Evolutionary conservation across 2,797 vertebrate species (phyloP).

Genomic region (Meriones psammophilus): DNA sequence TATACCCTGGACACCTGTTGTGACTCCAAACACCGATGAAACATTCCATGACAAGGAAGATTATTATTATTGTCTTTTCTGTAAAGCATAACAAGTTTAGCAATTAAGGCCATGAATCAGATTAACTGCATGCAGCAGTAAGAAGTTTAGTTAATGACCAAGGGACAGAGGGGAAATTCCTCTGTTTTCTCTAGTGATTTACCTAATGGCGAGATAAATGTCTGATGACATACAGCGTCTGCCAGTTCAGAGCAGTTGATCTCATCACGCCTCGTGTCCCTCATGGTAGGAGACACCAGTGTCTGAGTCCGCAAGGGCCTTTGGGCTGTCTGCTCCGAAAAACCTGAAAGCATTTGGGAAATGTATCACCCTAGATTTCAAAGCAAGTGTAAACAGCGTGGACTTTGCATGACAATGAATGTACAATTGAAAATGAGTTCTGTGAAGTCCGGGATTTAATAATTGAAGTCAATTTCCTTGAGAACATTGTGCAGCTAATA

Average conservation of each 20-base stretch:
- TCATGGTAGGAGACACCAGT: not conserved
- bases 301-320: not conserved
- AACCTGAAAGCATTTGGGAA: not conserved
- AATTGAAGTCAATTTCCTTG: slow-evolving; percentile 4
- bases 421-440: not conserved
- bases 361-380: not conserved
- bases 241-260: slow-evolving; percentile 39
- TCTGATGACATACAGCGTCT: slow-evolving; percentile 62
- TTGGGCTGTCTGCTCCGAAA: slow-evolving; percentile 34
- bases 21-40: slow-evolving; percentile 41
- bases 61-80: slow-evolving; percentile 74
- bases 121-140: slow-evolving; percentile 82
- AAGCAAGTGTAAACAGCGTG: not conserved
- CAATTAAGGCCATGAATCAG: slow-evolving; percentile 84
- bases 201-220: slow-evolving; percentile 83
- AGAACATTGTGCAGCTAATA: not conserved
- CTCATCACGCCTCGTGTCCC: not conserved
- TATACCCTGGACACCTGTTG: slow-evolving; percentile 51
- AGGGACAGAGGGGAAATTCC: slow-evolving; percentile 83
- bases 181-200: slow-evolving; percentile 84
- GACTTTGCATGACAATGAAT: not conserved
- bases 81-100: slow-evolving; percentile 80
- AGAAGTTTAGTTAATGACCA: slow-evolving; percentile 78
- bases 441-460: not conserved
- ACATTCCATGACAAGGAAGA: slow-evolving; percentile 66